Conservation (phyloP, 2,113 vertebrate species). For the Apus apus region DNA sequence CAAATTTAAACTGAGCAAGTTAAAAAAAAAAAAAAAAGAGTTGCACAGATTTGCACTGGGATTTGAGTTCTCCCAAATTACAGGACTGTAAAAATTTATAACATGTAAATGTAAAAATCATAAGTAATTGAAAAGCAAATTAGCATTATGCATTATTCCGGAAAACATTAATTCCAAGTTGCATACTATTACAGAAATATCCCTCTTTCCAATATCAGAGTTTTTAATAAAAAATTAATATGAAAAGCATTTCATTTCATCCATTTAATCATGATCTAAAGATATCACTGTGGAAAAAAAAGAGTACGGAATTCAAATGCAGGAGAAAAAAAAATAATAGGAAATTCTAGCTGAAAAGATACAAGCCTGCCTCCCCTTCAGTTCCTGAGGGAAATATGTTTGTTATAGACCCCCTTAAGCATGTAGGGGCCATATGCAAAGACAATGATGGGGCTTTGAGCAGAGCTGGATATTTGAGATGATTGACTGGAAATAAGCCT, state of each 20-base stretch:
- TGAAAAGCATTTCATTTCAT: not conserved
- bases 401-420: not conserved
- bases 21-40: too few relatives aligned
- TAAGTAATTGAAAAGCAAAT: not conserved
- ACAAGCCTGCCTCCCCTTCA: not conserved
- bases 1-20: not conserved
- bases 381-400: not conserved
- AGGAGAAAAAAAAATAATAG: not conserved
- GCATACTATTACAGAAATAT: not conserved
- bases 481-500: not conserved
- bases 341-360: not conserved
- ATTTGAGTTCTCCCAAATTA: not conserved
- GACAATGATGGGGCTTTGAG: not conserved
- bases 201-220: not conserved
- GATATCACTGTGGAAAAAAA: not conserved
- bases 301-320: not conserved
- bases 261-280: not conserved
- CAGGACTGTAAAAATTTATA: not conserved
- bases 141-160: not conserved
- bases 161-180: not conserved
- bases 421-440: not conserved
- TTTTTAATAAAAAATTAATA: not conserved
- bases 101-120: not conserved
- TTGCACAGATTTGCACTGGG: not conserved
- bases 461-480: not conserved